Evolutionary conservation across 2,888 invertebrate species (phyloP).

Genomic region (Philaethria dido): DNA sequence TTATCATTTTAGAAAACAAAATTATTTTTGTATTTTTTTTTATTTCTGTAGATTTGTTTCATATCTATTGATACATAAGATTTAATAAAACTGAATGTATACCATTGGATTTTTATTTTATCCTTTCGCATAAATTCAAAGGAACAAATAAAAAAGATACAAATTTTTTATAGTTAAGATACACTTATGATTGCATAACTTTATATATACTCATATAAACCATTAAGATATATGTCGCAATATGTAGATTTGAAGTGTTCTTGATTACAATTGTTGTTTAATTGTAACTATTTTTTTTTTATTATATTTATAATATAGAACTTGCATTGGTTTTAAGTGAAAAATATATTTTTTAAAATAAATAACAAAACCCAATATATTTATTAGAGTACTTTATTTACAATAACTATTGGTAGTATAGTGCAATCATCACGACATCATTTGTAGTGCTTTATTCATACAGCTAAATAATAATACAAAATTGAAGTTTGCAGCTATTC

Average conservation of each 20-base stretch:
- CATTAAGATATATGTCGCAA: too few relatives aligned
- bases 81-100: constrained; percentile 29
- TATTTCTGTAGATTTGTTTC: constrained; percentile 20
- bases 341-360: background rate
- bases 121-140: constrained; percentile 21
- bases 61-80: constrained; percentile 34
- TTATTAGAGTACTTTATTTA: constrained; percentile 46
- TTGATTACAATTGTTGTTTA: too few relatives aligned
- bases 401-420: constrained; percentile 39
- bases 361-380: background rate
- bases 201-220: background rate
- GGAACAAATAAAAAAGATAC: background rate
- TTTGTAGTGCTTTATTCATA: constrained; percentile 41
- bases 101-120: constrained; percentile 24
- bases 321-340: too few relatives aligned
- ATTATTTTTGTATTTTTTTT: constrained; percentile 14
- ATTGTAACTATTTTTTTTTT: too few relatives aligned
- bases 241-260: too few relatives aligned
- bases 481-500: constrained; percentile 48
- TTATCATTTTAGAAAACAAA: constrained; percentile 8
- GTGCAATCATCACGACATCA: constrained; percentile 48
- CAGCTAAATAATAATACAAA: constrained; percentile 38
- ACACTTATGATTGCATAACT: background rate
- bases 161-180: background rate
- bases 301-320: too few relatives aligned